Conservation (phyloP, 2,113 vertebrate genomes). For the Protobothrops flavoviridis region DNA sequence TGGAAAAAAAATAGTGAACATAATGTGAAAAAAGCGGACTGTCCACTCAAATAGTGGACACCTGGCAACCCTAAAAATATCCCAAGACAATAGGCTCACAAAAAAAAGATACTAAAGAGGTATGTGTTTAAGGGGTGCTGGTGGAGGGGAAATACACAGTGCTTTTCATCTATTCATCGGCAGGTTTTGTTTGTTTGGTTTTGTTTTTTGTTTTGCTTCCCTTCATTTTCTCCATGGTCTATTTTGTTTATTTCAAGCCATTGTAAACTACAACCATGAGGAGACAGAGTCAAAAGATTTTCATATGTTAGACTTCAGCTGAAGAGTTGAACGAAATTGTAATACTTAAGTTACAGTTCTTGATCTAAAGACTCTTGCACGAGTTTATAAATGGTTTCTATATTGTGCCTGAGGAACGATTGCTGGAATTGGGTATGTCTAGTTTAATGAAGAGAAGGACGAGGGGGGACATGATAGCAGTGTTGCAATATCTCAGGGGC, state of each 20-base stretch:
- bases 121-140: neutral
- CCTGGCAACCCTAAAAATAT: too few species aligned
- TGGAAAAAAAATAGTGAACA: too few species aligned
- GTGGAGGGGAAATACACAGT: neutral
- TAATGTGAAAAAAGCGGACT: too few species aligned
- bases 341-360: neutral
- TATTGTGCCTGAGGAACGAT: neutral
- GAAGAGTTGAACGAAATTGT: neutral
- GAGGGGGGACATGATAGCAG: too few species aligned
- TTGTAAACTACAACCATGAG: slow-evolving; percentile 1
- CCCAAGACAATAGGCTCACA: neutral
- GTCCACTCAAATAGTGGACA: too few species aligned
- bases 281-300: rapidly evolving
- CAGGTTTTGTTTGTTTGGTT: too few species aligned
- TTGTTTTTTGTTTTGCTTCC: neutral
- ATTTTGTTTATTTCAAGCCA: neutral
- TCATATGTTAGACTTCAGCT: neutral
- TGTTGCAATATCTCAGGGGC: too few species aligned
- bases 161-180: neutral
- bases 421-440: too few species aligned
- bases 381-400: neutral
- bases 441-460: too few species aligned
- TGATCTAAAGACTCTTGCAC: neutral
- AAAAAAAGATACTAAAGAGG: rapidly evolving
- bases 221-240: neutral